Evolutionary conservation across 2,888 invertebrate species (phyloP).

Genomic region (Mythimna impura): DNA sequence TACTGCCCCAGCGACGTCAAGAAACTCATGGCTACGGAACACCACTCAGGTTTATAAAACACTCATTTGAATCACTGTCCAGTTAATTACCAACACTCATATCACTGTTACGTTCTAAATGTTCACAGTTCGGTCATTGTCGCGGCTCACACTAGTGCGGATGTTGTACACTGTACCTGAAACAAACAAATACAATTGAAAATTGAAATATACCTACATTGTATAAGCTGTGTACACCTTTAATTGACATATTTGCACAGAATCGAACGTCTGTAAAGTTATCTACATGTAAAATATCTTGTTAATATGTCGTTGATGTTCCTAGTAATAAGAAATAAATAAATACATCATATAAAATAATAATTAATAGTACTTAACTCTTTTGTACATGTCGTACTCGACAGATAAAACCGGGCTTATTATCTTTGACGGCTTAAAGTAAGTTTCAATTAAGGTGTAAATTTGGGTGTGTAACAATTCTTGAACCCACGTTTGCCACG

Average conservation of each 20-base stretch:
- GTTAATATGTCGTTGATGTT: too few relatives aligned
- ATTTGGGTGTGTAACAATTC: slow-evolving; percentile 41
- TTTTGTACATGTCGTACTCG: not conserved
- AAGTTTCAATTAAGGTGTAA: slow-evolving; percentile 44
- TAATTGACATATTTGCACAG: too few relatives aligned
- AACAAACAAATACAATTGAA: slow-evolving; percentile 26
- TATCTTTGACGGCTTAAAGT: slow-evolving; percentile 29
- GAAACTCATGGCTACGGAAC: slow-evolving; percentile 93
- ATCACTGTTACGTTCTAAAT: slow-evolving; percentile 28
- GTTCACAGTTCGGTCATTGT: slow-evolving; percentile 40
- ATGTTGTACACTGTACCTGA: slow-evolving; percentile 31
- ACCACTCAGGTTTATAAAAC: slow-evolving; percentile 64
- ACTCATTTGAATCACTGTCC: slow-evolving; percentile 65
- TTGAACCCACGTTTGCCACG: slow-evolving; percentile 17
- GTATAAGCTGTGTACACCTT: too few relatives aligned
- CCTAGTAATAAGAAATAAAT: too few relatives aligned
- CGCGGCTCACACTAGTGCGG: not conserved
- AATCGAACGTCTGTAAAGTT: too few relatives aligned
- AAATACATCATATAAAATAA: not conserved
- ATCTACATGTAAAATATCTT: too few relatives aligned
- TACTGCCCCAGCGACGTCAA: slow-evolving; percentile 96
- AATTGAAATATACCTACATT: too few relatives aligned
- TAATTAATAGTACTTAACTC: slow-evolving; percentile 21
- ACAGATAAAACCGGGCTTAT: slow-evolving; percentile 21
- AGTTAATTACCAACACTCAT: slow-evolving; percentile 43